Percentiles rank a stretch among this genome's conserved stretches.
phyloP scores from a whole-genome alignment of 1,140 invertebrate species.

The Muscidifurax raptorellus region DNA sequence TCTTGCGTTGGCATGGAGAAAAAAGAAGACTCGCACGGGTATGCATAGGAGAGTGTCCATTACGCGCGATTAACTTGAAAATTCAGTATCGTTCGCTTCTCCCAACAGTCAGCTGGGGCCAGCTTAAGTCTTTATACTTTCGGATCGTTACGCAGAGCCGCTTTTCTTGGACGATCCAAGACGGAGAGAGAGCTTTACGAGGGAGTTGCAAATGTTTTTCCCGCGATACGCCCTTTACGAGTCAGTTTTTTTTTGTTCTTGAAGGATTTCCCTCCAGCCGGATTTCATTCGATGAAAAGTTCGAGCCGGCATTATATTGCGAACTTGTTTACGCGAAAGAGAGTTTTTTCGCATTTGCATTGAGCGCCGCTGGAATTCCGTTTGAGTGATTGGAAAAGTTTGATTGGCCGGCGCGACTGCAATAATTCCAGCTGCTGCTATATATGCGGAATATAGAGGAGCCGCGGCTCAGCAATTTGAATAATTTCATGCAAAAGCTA shows the following conservation, averaged over 20 bases:
- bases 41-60: not conserved
- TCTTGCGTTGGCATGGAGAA: not conserved
- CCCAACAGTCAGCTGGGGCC: not conserved
- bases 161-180: not conserved
- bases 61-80: slow-evolving; percentile 33
- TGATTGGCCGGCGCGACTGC: not conserved
- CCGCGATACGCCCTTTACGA: slow-evolving; percentile 19
- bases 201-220: slow-evolving; percentile 42
- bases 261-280: not conserved
- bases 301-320: slow-evolving; percentile 9
- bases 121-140: not conserved
- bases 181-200: slow-evolving; percentile 11
- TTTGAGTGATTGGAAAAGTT: slow-evolving; percentile 1
- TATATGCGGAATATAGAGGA: not conserved
- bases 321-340: slow-evolving; percentile 26
- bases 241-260: not conserved
- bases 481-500: too few relatives aligned
- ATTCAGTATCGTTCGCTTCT: not conserved
- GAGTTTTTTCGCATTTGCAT: not conserved
- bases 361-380: not conserved
- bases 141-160: not conserved
- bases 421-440: not conserved
- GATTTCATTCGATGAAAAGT: slow-evolving; percentile 41
- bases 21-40: not conserved
- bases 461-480: too few relatives aligned